Evolutionary conservation across 2,888 invertebrate genomes (phyloP).

Genomic region (Pandemis corylana): DNA sequence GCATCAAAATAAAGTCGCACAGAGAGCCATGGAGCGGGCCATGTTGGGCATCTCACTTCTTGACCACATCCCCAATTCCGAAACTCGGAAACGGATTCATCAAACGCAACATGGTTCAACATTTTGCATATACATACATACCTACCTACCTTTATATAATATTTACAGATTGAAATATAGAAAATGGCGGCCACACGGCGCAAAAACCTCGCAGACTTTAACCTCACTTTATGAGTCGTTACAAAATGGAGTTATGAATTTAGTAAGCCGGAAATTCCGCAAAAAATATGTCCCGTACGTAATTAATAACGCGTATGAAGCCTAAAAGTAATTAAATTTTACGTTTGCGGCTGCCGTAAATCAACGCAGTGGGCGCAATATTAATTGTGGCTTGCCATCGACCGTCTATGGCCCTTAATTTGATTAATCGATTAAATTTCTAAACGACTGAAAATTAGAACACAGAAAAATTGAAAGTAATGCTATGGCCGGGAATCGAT

Average conservation of each 20-base stretch:
- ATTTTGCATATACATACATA: too few relatives aligned
- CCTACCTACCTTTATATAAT: too few relatives aligned
- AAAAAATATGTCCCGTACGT: slow-evolving; percentile 19
- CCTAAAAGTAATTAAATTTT: slow-evolving; percentile 15
- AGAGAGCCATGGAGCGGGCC: too few relatives aligned
- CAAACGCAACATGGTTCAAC: too few relatives aligned
- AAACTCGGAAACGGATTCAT: too few relatives aligned
- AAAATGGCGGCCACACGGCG: background rate
- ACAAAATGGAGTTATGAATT: slow-evolving; percentile 9
- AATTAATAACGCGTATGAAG: slow-evolving; percentile 18
- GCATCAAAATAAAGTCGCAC: too few relatives aligned
- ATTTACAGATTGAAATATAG: too few relatives aligned
- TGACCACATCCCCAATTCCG: too few relatives aligned
- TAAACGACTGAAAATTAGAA: too few relatives aligned
- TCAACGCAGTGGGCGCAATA: background rate
- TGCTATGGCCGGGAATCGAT: too few relatives aligned
- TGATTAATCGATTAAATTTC: background rate
- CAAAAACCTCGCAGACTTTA: background rate
- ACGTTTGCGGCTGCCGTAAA: slow-evolving; percentile 4
- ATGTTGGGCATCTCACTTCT: too few relatives aligned
- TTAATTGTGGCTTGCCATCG: background rate
- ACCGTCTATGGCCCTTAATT: background rate
- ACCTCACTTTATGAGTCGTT: slow-evolving; percentile 6
- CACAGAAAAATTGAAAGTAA: too few relatives aligned
- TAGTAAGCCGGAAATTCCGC: slow-evolving; percentile 3